Evolutionary conservation across 2,797 vertebrate genomes (phyloP), one percentile per base, ranked within the genome.

Genomic region (Clarias laeviceps): DNA sequence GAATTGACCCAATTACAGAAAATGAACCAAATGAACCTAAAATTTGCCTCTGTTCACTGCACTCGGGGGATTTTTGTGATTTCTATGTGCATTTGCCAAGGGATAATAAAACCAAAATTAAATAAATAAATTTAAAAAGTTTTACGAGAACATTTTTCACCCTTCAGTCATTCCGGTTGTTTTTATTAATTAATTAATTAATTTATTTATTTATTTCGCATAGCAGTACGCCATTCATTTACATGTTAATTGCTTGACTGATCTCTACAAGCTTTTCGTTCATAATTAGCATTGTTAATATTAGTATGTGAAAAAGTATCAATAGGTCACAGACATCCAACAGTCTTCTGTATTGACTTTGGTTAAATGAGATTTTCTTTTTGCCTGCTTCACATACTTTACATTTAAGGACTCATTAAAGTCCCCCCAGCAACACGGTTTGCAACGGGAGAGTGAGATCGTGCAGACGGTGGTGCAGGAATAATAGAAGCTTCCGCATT

Each of bases 161-260:
- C 62, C 79, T 80, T 50, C 34, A 62, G 32, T 27, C 14, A 4
- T 9, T 62, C 12, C 5, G 11, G 8, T 12, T 5, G 24, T 73
- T 40, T 70, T 72, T 74, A 24, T 18, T 50, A n/a, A 20, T 72
- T 24, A 17, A 22, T n/a, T 18, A n/a, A 37, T 15, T 1, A 3
- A 20, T 72, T 24, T 9, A 22, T 27, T 18, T 50, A 37, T 15
- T 7, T 18, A 40, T 9, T 65, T 32, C 15, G 17, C 64, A 56
- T 15, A 85, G 84, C 59, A 82, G 69, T 61, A 77, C 50, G 70
- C 56, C n/a, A 64, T 54, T 81, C 45, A 81, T 86, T 81, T 82
- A 22, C 80, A 82, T 82, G 61, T 56, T 86, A 86, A 86, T 68
- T 68, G 20, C 17, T 24, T 45, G 37, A 57, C 61, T 59, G 24